Evolutionary conservation across 1,140 invertebrate genomes (phyloP), one percentile per base, ranked within the genome.

Genomic region (Drosophila sturtevanti): DNA sequence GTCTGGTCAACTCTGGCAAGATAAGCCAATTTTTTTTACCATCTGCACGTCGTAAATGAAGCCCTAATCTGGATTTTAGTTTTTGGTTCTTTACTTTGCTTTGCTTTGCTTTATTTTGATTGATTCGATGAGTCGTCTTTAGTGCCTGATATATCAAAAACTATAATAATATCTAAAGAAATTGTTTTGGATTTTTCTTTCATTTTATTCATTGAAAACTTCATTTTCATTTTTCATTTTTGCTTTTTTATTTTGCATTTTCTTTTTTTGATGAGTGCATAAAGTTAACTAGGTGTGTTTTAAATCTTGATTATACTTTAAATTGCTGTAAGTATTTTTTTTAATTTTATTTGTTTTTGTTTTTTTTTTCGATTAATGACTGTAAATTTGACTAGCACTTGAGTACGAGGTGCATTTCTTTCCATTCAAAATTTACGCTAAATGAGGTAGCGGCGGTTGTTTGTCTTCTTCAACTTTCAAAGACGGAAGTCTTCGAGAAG

Each of bases 371-470:
- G 34, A 35, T n/a, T 31, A 58, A 58, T 58, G 63, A 56, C 51
- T 65, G 68, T 86, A 87, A 87, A 87, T 79, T 82, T 79, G 75
- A 72, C 82, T 79, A 87, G 77, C 56, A 65, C 66, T 69, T 68
- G 27, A 55, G 52, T 70, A 35, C 18, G 37, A 34, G 10, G 65
- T 34, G 59, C 55, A 63, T 67, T 58, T 74, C 51, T 73, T 68
- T n/a, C 51, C 22, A 64, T 73, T 67, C 62, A 58, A 74, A 60
- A 81, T 76, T 90, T 76, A 82, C 71, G 76, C 81, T 76, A 86
- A 48, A 73, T 91, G 90, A 91, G 90, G 90, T 91, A 90, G 81
- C 75, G 65, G 60, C 76, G 79, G 90, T 86, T 87, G 68, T 70
- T 81, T 35, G 21, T 56, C 51, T 54, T 58, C 41, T 48, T 48